Evolutionary conservation across 1,140 invertebrate genomes (phyloP), one percentile per base, ranked within the genome.

Genomic region (Heliothis virescens): DNA sequence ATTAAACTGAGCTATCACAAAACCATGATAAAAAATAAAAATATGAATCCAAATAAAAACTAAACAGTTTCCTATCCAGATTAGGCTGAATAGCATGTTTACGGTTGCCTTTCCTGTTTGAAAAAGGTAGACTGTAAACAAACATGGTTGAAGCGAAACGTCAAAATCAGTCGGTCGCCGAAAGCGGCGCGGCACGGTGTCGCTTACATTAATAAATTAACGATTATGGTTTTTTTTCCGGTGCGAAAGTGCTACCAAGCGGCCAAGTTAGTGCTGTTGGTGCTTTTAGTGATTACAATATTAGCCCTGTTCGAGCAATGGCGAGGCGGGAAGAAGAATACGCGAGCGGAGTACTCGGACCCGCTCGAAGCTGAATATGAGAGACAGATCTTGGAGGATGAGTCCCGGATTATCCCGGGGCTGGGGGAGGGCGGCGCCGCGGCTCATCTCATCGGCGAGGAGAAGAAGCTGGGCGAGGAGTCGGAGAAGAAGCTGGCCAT

Each of bases 401-500:
- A 94, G 55, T 87, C 88, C 47, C 65, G 86, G 13, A 90, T 94
- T 12, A 87, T 94, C 3, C 90, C 91, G 12, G 92, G 91, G 3
- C 76, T 94, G 15, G 93, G 93, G 3, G 92, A 93, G 79, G 91
- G 91, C 2, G 93, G 93, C 34, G 86, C 83, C 3, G 87, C 91
- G 2, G 90, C 88, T 0, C 80, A 89, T 69, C 82, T 94, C 7
- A 72, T 82, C 26, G 92, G 90, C 0, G 87, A 89, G 48, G 89
- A 89, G 16, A 90, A 93, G 81, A 79, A 79, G 7, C 81, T 92
- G 1, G 93, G 93, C 0, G 91, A 92, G 53, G 87, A 91, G 72
- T 92, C 93, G 0, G 91, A 92, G 82, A 92, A 92, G 69, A 89
- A 92, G 83, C 80, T 91, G 11, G 92, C 91, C 0, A 89, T 94